phyloP scores from a whole-genome alignment of 2,888 invertebrate species.

The Toxonevra muliebris region DNA sequence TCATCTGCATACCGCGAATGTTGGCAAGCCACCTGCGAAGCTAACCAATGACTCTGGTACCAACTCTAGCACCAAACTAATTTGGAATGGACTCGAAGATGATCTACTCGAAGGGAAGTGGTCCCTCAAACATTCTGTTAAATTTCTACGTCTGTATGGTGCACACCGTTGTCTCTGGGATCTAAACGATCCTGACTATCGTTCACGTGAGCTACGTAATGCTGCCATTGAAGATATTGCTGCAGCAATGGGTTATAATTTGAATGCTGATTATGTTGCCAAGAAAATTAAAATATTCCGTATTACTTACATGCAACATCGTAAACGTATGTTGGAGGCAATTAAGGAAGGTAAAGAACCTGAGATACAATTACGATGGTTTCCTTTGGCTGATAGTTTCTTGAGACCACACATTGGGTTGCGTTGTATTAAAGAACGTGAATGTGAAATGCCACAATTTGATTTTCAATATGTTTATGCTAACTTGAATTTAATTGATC shows the following conservation, averaged over 20 bases:
- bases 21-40: neutral
- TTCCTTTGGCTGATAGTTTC: slow-evolving; percentile 50
- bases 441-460: slow-evolving; percentile 48
- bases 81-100: slow-evolving; percentile 47
- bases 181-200: slow-evolving; percentile 45
- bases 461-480: slow-evolving; percentile 49
- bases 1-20: neutral
- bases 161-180: slow-evolving; percentile 50
- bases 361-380: slow-evolving; percentile 48
- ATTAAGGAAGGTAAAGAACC: slow-evolving; percentile 43
- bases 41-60: neutral
- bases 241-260: slow-evolving; percentile 48
- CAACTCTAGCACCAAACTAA: slow-evolving; percentile 37
- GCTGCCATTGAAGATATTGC: slow-evolving; percentile 51
- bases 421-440: slow-evolving; percentile 45
- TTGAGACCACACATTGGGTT: slow-evolving; percentile 48
- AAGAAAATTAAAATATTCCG: slow-evolving; percentile 53
- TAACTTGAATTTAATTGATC: slow-evolving; percentile 50
- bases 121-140: slow-evolving; percentile 50
- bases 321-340: slow-evolving; percentile 46
- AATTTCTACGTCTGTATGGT: slow-evolving; percentile 49
- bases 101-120: slow-evolving; percentile 49
- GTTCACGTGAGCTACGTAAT: slow-evolving; percentile 44
- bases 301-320: slow-evolving; percentile 52
- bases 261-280: slow-evolving; percentile 45